These are phyloP conservation scores for Fragum whitleyi DNA, from an alignment of 2,888 invertebrate genomes.

Conservation along the genomic window DNA sequence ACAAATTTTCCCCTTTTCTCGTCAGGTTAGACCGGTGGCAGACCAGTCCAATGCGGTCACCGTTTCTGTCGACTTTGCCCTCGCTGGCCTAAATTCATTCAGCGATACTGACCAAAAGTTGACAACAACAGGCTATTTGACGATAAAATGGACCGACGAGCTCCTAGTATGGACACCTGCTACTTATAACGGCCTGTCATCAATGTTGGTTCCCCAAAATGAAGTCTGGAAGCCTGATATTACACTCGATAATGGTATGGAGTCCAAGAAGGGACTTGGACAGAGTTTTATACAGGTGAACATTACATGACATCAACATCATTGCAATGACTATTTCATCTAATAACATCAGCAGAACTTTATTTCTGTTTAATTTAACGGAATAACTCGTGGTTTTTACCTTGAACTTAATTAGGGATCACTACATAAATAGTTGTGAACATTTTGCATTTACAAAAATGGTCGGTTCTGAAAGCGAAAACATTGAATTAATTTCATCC, in stretches of 20 bases:
- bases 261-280: conserved; percentile 58
- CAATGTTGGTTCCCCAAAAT: conserved; percentile 62
- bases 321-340: too few relatives aligned
- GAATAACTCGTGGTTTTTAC: too few relatives aligned
- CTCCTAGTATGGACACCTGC: conserved; percentile 58
- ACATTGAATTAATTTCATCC: too few relatives aligned
- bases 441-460: too few relatives aligned
- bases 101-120: conserved; percentile 63
- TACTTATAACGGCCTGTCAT: conserved; percentile 48
- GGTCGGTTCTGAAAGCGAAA: too few relatives aligned
- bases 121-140: conserved; percentile 62
- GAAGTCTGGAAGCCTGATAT: conserved; percentile 70
- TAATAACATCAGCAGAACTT: too few relatives aligned
- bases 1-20: not conserved
- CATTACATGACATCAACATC: too few relatives aligned
- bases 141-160: conserved; percentile 65
- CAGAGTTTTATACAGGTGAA: conserved; percentile 60
- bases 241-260: conserved; percentile 66
- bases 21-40: conserved; percentile 58
- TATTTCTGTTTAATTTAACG: too few relatives aligned
- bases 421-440: too few relatives aligned
- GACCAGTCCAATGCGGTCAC: conserved; percentile 50
- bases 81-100: conserved; percentile 65
- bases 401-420: too few relatives aligned
- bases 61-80: conserved; percentile 59